Base-by-base conservation (phyloP, 2,113 vertebrate genomes). In the Sinocyclocheilus rhinocerous region DNA sequence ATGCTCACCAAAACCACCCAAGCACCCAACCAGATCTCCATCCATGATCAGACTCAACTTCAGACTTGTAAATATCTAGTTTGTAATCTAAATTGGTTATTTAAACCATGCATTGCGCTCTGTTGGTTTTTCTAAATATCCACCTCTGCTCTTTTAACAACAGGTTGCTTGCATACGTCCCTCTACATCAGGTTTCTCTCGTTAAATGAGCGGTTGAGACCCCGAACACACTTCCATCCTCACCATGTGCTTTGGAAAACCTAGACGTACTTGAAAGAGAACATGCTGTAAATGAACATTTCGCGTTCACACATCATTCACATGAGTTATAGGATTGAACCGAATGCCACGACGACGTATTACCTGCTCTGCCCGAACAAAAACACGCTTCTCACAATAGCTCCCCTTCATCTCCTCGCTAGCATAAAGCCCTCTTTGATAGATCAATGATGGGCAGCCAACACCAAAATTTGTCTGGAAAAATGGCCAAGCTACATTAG, bases 401-500 rank as follows among this genome's bases (percentile, higher is more conserved):
- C 57, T 55, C 33, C 15, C 42, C 50, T 76, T 86, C 80, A 86
- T 88, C 82, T 52, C 6, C 16, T 81, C 22, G 26, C 52, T 12
- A 73, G 24, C 75, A 90, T 81, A 91, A 89, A 89, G 88, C 69
- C 72, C 83, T 61, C 70, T 85, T 90, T 88, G 77, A 86, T 72
- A 81, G 33, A 77, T 61, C 48, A 84, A 77, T 85, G 75, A 87
- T 70, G 48, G 73, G 83, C 73, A 84, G 85, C 84, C 67, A 84
- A 83, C 48, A 86, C 86, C 92, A 92, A 75, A 73, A 85, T 82
- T 87, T 77, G 88, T 15, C 89, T 93, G 87, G 24, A 88, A 81
- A 50, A 79, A 65, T 4, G 80, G 88, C 90, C 88, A 90, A 83
- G 70, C 52, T 88, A 86, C 89, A 92, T 91, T 88, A 0, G 0